Base-by-base conservation (phyloP, 64 coral and sea anemone species). In the Pocillopora damicornis region DNA sequence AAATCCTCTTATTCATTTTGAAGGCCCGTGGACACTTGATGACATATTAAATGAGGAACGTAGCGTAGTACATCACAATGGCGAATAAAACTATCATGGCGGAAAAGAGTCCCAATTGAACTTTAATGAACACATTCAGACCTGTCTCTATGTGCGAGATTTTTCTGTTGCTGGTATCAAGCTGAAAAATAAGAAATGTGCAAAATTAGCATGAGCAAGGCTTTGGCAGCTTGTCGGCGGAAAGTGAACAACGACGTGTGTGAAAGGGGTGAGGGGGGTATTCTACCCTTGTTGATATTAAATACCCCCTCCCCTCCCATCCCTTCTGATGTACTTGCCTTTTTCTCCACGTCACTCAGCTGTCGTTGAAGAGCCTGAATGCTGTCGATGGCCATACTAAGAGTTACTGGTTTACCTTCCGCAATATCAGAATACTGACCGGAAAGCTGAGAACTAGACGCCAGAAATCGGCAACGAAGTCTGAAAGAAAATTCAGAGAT, bases 51-150 rank as follows among this genome's bases (percentile, higher is more conserved):
- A 87, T 87, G 23, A 78, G 26, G 63, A 87, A 93, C 15, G 77
- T 93, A 35, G 64, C 68, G 58, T 90, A 97, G 81, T 93, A 97
- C 83, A 97, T 90, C 13, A 93, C 83, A 77, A 93, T 73, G 25
- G 91, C 80, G 75, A 97, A 93, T 36, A 93, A 79, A 76, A 97
- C 68, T 23, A 97, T 79, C 91, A 97, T 87, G 15, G 73, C 91
- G 0, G 94, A 97, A 62, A 97, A 88, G 57, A 97, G 62, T 15
- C 88, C 94, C n/a, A 97, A 45, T 22, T 97, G 94, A 90, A 97
- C 88, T 78, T 97, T 97, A 64, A 97, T 93, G 60, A 93, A 97
- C 36, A 97, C 69, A 51, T 93, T 82, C 63, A 97, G 88, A 2
- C 94, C 91, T 82, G 93, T 91, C 15, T 97, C 91, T 35, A 97